Conservation (phyloP, 2,797 vertebrate genomes). For the Semotilus atromaculatus region DNA sequence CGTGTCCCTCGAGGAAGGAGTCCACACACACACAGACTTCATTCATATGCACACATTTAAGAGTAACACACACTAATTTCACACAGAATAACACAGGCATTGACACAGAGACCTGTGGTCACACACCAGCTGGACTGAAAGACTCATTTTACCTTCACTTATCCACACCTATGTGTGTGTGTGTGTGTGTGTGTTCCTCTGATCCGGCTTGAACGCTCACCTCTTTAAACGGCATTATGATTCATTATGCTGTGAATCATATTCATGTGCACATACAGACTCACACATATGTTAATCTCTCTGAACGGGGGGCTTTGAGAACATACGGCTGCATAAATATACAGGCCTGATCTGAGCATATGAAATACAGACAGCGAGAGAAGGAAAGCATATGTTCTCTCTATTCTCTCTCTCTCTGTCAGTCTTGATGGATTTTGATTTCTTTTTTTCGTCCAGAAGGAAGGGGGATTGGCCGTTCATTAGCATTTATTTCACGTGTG, state of each 20-base stretch:
- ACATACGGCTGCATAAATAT: slow-evolving; percentile 57
- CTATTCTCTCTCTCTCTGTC: slow-evolving; percentile 33
- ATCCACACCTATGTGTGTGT: slow-evolving; percentile 65
- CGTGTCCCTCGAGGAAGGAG: slow-evolving; percentile 51
- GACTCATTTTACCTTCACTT: slow-evolving; percentile 52
- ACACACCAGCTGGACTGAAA: slow-evolving; percentile 59
- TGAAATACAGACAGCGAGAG: slow-evolving; percentile 26
- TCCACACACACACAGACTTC: slow-evolving; percentile 49
- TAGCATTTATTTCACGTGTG: slow-evolving; percentile 52
- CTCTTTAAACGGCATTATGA: slow-evolving; percentile 75
- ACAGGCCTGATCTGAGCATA: slow-evolving; percentile 33
- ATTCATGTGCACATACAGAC: slow-evolving; percentile 44
- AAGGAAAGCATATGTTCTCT: slow-evolving; percentile 34
- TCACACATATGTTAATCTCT: slow-evolving; percentile 50
- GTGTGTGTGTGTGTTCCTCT: slow-evolving; percentile 47
- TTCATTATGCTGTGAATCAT: slow-evolving; percentile 75
- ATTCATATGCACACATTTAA: slow-evolving; percentile 36
- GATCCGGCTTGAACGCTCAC: slow-evolving; percentile 72
- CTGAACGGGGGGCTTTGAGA: slow-evolving; percentile 57
- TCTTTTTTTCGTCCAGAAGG: background rate
- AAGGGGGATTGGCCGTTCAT: slow-evolving; percentile 37
- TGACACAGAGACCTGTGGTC: slow-evolving; percentile 55
- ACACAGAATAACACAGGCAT: slow-evolving; percentile 44
- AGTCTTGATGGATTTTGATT: slow-evolving; percentile 43
- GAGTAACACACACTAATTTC: slow-evolving; percentile 38